Percentiles rank a stretch among this genome's conserved stretches.
phyloP scores from a whole-genome alignment of 2,113 vertebrate species.

The Ceyx cyanopectus region DNA sequence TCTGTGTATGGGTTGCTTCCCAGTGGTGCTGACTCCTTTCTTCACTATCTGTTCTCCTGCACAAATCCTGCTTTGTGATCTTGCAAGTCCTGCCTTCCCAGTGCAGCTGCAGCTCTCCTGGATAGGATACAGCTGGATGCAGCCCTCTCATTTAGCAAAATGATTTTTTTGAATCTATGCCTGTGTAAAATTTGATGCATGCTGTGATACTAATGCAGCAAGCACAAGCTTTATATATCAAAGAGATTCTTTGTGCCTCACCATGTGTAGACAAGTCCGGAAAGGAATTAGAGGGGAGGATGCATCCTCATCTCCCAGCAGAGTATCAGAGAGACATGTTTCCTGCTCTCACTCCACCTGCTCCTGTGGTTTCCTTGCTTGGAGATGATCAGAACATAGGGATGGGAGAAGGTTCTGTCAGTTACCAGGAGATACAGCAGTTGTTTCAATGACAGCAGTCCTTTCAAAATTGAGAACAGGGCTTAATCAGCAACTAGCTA shows the following conservation, averaged over 20 bases:
- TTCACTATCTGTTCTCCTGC: background rate
- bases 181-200: background rate
- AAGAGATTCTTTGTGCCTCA: background rate
- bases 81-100: background rate
- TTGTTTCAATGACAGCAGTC: background rate
- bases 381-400: background rate
- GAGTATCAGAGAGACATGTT: background rate
- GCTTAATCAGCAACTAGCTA: constrained; percentile 35
- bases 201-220: background rate
- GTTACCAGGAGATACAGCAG: background rate
- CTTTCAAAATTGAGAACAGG: constrained; percentile 20
- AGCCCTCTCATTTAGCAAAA: background rate
- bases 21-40: background rate
- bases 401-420: background rate
- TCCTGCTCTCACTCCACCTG: background rate
- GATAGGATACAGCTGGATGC: background rate
- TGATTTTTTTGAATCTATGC: background rate
- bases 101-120: background rate
- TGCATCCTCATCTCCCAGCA: background rate
- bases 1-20: background rate
- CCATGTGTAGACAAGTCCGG: background rate
- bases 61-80: background rate
- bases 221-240: background rate
- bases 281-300: background rate
- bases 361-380: background rate